Conservation (phyloP, 2,888 invertebrate species). For the Agrochola lychnidis region DNA sequence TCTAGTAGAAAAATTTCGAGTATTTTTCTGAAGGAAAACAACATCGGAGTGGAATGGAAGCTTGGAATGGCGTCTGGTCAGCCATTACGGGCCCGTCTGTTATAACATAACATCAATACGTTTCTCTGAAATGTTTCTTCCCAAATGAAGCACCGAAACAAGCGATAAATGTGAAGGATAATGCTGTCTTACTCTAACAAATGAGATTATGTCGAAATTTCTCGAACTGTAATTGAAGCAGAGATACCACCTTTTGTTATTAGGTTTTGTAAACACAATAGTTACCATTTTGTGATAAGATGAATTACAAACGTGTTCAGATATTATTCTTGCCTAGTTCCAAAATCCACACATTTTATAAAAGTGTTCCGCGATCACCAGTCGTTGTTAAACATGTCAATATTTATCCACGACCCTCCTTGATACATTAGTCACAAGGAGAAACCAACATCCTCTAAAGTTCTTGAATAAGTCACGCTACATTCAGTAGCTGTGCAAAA, state of each 20-base stretch:
- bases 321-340: not conserved
- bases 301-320: not conserved
- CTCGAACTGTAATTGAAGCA: slow-evolving; percentile 17
- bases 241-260: slow-evolving; percentile 3
- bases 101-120: slow-evolving; percentile 66
- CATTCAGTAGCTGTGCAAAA: not conserved
- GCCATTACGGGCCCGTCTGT: slow-evolving; percentile 62
- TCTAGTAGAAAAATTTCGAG: slow-evolving; percentile 48
- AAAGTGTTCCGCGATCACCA: not conserved
- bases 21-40: slow-evolving; percentile 63
- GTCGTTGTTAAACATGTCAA: not conserved
- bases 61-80: slow-evolving; percentile 68
- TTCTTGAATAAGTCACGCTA: not conserved
- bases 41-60: slow-evolving; percentile 56
- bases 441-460: slow-evolving; percentile 7
- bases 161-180: slow-evolving; percentile 51
- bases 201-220: slow-evolving; percentile 39
- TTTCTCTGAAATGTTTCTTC: slow-evolving; percentile 56
- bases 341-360: not conserved
- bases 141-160: slow-evolving; percentile 45
- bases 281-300: not conserved
- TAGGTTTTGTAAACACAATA: not conserved
- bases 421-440: not conserved
- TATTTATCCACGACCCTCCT: not conserved
- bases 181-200: slow-evolving; percentile 31